These are phyloP conservation scores for Dryocosmus kuriphilus DNA, from an alignment of 2,888 invertebrate species.

Conservation along the genomic window DNA sequence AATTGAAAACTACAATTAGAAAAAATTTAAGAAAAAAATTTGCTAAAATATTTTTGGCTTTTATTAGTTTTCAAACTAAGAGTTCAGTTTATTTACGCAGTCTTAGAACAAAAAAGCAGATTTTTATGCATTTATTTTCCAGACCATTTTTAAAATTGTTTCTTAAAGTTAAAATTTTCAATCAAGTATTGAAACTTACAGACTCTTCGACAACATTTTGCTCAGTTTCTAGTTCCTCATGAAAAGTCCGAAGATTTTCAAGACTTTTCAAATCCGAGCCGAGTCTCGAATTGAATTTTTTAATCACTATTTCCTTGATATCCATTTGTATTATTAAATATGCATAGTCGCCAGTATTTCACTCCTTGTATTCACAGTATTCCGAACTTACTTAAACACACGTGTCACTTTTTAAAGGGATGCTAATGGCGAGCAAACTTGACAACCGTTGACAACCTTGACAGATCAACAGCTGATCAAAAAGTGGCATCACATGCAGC, in stretches of 20 bases:
- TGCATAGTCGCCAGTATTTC: conserved; percentile 13
- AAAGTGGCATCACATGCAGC: background rate
- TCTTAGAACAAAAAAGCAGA: too few relatives aligned
- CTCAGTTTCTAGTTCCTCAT: conserved; percentile 74
- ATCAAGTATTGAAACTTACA: conserved; percentile 67
- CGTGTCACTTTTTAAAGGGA: background rate
- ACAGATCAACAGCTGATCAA: conserved; percentile 2
- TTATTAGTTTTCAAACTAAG: too few relatives aligned
- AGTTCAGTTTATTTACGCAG: too few relatives aligned
- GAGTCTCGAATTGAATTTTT: conserved; percentile 80
- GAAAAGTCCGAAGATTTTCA: conserved; percentile 79
- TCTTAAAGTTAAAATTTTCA: conserved; percentile 22
- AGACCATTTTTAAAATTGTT: conserved; percentile 29
- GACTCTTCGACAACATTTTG: conserved; percentile 77
- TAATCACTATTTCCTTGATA: conserved; percentile 76
- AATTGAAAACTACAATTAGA: too few relatives aligned
- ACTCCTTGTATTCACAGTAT: background rate
- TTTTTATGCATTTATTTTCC: background rate
- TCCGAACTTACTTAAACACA: background rate
- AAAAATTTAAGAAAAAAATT: too few relatives aligned
- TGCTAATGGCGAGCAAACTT: background rate
- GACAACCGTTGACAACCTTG: too few relatives aligned
- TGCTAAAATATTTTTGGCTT: too few relatives aligned
- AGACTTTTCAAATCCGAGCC: conserved; percentile 80
- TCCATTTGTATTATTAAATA: conserved; percentile 60